phyloP scores from a whole-genome alignment of 1,140 invertebrate genomes.

The Stenopsyche tienmushanensis region DNA sequence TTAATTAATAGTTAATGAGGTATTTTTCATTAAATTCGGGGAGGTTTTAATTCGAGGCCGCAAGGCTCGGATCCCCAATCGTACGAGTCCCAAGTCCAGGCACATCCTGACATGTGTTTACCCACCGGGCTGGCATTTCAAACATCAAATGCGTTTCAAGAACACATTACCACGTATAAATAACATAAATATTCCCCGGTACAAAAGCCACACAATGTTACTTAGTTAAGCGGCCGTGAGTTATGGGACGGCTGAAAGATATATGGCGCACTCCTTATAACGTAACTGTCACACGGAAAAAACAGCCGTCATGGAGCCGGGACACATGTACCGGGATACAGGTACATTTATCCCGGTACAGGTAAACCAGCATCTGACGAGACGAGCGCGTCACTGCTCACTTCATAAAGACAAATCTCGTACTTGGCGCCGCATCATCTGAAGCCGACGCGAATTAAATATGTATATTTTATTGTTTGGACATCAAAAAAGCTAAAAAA shows the following conservation, averaged over 20 bases:
- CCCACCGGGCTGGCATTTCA: constrained; percentile 28
- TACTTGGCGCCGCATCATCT: too few relatives aligned
- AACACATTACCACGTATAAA: constrained; percentile 42
- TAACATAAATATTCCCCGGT: constrained; percentile 40
- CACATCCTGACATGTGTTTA: not conserved
- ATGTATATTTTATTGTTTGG: too few relatives aligned
- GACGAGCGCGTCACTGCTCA: not conserved
- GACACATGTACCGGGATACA: constrained; percentile 1
- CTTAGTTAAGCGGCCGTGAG: constrained; percentile 41
- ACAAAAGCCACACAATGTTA: constrained; percentile 42
- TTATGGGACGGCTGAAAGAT: constrained; percentile 41
- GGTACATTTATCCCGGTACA: not conserved
- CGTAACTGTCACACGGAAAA: constrained; percentile 36
- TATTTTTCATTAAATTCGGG: not conserved
- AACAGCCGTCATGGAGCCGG: constrained; percentile 33
- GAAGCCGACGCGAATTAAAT: too few relatives aligned
- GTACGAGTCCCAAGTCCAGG: not conserved
- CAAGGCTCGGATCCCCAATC: not conserved
- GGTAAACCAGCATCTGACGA: not conserved
- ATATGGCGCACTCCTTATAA: constrained; percentile 42
- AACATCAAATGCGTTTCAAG: constrained; percentile 42
- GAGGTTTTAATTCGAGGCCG: not conserved
- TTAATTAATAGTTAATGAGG: not conserved
- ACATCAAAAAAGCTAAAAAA: too few relatives aligned
- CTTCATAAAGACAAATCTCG: constrained; percentile 5